phyloP scores from a whole-genome alignment of 2,797 vertebrate genomes.

The Crocodylus rhombifer region DNA sequence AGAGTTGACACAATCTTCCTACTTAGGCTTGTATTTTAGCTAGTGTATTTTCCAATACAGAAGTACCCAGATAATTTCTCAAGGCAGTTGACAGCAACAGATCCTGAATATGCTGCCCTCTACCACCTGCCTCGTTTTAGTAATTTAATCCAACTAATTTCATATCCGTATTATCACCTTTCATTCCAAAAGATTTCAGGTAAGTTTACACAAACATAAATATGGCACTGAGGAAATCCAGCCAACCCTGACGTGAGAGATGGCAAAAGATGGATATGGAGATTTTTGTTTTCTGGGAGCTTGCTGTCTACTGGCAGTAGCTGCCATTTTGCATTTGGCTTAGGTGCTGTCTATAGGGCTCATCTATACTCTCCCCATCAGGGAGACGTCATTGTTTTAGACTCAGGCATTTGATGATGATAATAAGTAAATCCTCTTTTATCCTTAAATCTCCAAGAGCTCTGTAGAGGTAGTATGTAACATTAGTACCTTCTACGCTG shows the following conservation, averaged over 20 bases:
- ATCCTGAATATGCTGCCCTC: not conserved
- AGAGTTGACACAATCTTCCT: not conserved
- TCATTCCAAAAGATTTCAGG: not conserved
- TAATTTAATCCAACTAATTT: not conserved
- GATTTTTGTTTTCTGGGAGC: conserved; percentile 22
- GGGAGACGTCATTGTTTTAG: not conserved
- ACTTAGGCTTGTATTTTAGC: not conserved
- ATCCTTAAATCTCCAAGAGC: not conserved
- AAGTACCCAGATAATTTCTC: not conserved
- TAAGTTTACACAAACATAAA: not conserved
- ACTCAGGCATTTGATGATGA: not conserved
- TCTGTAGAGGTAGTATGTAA: not conserved
- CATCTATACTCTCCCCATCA: not conserved
- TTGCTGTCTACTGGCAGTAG: not conserved
- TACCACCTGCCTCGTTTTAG: not conserved
- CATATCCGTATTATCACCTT: not conserved
- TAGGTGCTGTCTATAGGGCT: not conserved
- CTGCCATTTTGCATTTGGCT: not conserved
- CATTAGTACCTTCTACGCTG: not conserved
- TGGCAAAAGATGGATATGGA: not conserved
- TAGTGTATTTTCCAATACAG: not conserved
- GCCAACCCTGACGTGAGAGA: not conserved
- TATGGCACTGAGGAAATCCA: not conserved
- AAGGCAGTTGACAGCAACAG: not conserved
- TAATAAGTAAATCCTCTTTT: not conserved